Percentiles rank a stretch among this genome's conserved stretches.
Conservation (phyloP, 2,797 vertebrate species). For the Molossus alvarezi region DNA sequence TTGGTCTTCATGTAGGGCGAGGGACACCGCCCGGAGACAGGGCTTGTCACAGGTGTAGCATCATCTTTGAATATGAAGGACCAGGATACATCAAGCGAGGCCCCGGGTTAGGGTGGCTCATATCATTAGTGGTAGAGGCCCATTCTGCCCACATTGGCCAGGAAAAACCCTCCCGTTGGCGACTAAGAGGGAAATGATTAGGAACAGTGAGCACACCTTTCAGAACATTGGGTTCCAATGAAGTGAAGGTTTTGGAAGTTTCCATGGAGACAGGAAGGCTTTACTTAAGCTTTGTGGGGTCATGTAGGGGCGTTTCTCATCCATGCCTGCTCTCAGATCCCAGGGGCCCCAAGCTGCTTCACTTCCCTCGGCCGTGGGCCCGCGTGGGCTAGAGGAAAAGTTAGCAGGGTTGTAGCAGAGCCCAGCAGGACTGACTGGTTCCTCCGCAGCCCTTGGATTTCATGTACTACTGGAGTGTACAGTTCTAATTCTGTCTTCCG, state of each 20-base stretch:
- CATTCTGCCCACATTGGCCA: not conserved
- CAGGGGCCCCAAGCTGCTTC: not conserved
- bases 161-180: not conserved
- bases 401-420: not conserved
- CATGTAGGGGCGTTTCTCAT: not conserved
- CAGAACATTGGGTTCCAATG: constrained; percentile 48
- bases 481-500: not conserved
- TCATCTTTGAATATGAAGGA: not conserved
- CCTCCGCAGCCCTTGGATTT: not conserved
- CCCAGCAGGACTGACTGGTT: not conserved
- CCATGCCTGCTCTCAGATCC: not conserved
- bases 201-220: constrained; percentile 29
- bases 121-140: not conserved
- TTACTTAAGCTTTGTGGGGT: not conserved
- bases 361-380: not conserved
- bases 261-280: constrained; percentile 44
- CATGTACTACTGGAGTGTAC: not conserved
- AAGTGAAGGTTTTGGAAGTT: constrained; percentile 14
- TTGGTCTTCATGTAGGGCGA: not conserved
- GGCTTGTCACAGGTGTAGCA: not conserved
- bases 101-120: not conserved
- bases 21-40: accelerated
- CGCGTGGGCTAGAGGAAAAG: not conserved
- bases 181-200: not conserved
- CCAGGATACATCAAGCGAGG: not conserved